These are phyloP conservation scores for Acanthosepion lycidas DNA, from an alignment of 2,888 invertebrate species.

Conservation along the genomic window DNA sequence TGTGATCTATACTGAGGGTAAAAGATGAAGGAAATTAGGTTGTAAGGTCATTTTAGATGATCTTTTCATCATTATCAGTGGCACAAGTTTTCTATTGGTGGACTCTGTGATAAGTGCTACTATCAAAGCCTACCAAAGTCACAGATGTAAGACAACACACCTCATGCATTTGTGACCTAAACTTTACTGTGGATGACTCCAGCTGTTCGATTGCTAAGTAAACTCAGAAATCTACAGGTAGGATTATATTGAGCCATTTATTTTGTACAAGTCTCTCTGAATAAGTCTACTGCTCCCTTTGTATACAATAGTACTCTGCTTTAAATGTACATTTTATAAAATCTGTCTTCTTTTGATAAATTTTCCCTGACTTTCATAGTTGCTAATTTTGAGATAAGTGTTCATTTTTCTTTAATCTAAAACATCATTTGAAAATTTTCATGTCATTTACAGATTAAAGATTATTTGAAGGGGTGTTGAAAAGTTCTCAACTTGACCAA, in stretches of 20 bases:
- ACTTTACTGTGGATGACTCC: not conserved
- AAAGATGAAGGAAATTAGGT: not conserved
- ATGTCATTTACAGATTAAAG: too few relatives aligned
- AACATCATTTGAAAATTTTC: too few relatives aligned
- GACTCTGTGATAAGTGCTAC: not conserved
- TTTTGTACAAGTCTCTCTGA: not conserved
- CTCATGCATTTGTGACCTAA: not conserved
- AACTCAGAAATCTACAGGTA: not conserved
- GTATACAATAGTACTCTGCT: not conserved
- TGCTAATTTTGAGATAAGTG: too few relatives aligned
- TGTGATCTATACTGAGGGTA: not conserved
- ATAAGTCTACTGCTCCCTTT: not conserved
- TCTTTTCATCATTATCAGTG: slow-evolving; percentile 12
- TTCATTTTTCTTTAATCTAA: too few relatives aligned
- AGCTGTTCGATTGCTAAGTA: not conserved
- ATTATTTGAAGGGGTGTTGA: too few relatives aligned
- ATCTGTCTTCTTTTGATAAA: not conserved
- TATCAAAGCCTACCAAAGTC: not conserved
- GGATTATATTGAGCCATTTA: not conserved
- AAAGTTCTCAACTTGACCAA: too few relatives aligned
- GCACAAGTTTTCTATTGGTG: not conserved
- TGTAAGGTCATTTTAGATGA: slow-evolving; percentile 23
- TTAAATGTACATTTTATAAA: not conserved
- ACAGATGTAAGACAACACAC: not conserved
- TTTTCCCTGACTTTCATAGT: too few relatives aligned